Evolutionary conservation across 1,140 invertebrate genomes (phyloP), one percentile per base, ranked within the genome.

Genomic region (Bicyclus anynana): DNA sequence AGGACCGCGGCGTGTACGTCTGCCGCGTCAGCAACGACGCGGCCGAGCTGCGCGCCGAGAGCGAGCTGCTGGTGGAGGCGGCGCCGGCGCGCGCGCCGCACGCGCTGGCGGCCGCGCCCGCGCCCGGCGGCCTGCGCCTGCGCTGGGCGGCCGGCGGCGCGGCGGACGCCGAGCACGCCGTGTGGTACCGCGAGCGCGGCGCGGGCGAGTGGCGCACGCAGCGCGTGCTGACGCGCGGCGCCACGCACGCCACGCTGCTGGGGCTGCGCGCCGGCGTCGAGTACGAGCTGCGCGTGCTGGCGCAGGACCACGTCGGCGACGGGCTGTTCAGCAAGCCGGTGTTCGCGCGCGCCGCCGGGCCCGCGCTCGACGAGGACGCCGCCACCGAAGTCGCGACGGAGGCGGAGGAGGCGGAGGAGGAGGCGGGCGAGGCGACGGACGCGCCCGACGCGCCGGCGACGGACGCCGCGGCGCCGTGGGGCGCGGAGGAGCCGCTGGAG

Each of bases 11-110:
- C 4, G 88, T 94, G 56, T 98, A 98, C 87, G 95, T 97, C 80
- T 99, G 97, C 84, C 93, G 96, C 26, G 94, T 96, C 1, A 94
- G 93, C 60, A 99, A 98, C 87, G 96, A 97, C 75, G 96, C 97
- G 6, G 96, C 95, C n/a, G 96, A 95, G 7, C 93, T 98, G 21
- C 93, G 95, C 1, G 92, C 94, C 0, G 94, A 96, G 80, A 95
- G 97, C 1, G 95, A 97, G 86, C 90, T 99, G 29, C 93, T 97
- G 79, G 94, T 99, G 50, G 92, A 97, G 88, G 93, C 97, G 73
- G 90, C 93, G 29, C 94, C 96, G 20, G 97, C 97, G 6, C 93
- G 97, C 74, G 96, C 97, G 4, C 97, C 97, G 0, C 95, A 95
- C 84, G 97, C 98, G 89, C 90, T 99, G 2, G 94, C 93, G 26